Evolutionary conservation across 2,113 vertebrate genomes (phyloP), one percentile per base, ranked within the genome.

Genomic region (Xenotilapia flavipinnis): DNA sequence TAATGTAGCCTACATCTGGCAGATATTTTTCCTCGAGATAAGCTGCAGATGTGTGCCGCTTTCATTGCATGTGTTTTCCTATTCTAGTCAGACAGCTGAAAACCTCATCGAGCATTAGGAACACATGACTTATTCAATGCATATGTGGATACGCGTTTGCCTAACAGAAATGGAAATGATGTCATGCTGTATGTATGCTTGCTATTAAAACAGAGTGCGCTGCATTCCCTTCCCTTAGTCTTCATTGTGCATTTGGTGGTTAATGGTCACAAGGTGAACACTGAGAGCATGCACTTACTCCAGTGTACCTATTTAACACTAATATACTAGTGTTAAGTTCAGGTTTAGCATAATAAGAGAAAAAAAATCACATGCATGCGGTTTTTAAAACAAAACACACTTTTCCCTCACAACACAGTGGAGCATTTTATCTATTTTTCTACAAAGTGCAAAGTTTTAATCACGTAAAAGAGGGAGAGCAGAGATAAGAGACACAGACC

Each of bases 141-240:
- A 82, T 40, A 83, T 92, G 82, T 82, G 73, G 38, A 86, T 55
- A 36, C n/a, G 47, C 62, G 81, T 93, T 82, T 89, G 86, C 55
- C 89, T 13, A 79, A 88, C 80, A 90, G 88, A 79, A 87, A 21
- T 87, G 88, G 75, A 91, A 84, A 79, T 58, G 53, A 86, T 92
- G 87, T 92, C 89, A 88, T 79, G 75, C 87, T 86, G 90, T 87
- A 58, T 84, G 83, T 81, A 79, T 83, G 89, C 82, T 86, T 90
- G 81, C 88, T 89, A 89, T 93, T 93, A 91, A 93, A 92, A 87
- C 56, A 79, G 56, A 87, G 85, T 82, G 85, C 87, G 56, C 58
- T 31, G 80, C 87, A 90, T 89, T 86, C 84, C 80, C 87, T 36
- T 77, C 45, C 82, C 23, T 56, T 28, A 87, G 83, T 87, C 54